Percentiles rank a stretch among this genome's conserved stretches.
Evolutionary conservation across 2,113 vertebrate species (phyloP).

Genomic region (Myodes glareolus): DNA sequence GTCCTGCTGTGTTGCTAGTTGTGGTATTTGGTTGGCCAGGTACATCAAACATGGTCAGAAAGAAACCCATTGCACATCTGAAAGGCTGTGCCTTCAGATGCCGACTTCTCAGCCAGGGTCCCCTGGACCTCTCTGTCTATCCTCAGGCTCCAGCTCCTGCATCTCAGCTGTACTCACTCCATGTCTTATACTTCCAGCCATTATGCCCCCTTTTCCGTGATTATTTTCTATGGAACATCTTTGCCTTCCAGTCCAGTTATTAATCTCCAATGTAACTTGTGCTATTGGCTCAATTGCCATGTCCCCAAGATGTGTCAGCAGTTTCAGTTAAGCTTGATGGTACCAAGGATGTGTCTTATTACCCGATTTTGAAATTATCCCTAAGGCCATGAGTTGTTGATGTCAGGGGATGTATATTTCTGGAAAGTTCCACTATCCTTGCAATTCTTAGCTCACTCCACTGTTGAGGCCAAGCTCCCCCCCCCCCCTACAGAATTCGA

Average conservation of each 20-base stretch:
- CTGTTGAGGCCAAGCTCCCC: neutral
- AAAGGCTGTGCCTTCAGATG: neutral
- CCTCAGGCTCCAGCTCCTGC: neutral
- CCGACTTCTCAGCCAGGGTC: neutral
- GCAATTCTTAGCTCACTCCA: neutral
- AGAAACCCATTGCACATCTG: neutral
- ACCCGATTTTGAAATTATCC: slow-evolving; percentile 9
- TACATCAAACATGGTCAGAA: neutral
- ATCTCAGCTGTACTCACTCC: neutral
- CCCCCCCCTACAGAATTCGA: neutral
- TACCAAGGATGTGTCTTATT: neutral
- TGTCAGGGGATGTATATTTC: neutral
- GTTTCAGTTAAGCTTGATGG: neutral
- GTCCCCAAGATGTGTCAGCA: neutral
- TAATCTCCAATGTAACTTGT: neutral
- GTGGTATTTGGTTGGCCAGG: neutral
- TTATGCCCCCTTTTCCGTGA: neutral
- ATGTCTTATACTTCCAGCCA: neutral
- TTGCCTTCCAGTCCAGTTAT: neutral
- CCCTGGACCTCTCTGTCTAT: neutral
- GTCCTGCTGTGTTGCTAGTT: neutral
- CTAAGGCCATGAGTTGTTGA: neutral
- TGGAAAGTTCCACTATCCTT: neutral
- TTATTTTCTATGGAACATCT: neutral
- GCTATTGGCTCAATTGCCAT: neutral